These are phyloP conservation scores for Apocrypta bakeri DNA, from an alignment of 1,140 invertebrate genomes.

Conservation along the genomic window DNA sequence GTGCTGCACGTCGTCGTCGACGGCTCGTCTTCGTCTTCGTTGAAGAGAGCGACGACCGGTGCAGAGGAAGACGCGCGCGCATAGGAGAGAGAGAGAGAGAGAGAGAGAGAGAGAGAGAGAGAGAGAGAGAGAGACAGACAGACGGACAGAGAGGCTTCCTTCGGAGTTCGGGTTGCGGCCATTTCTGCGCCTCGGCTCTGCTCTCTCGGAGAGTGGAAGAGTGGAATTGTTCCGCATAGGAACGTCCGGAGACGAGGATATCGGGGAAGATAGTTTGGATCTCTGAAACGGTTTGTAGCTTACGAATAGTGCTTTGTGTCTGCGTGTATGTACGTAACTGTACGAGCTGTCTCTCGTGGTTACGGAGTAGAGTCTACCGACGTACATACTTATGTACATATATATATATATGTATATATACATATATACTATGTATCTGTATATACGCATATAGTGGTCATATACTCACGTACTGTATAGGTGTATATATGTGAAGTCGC, in stretches of 20 bases:
- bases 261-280: background rate
- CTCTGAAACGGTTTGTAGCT: background rate
- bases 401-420: background rate
- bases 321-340: background rate
- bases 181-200: constrained; percentile 37
- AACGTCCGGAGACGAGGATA: background rate
- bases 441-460: background rate
- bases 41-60: constrained; percentile 22
- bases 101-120: background rate
- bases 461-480: constrained; percentile 62
- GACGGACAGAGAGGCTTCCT: background rate
- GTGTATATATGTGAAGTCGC: constrained; percentile 1
- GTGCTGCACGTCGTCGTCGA: background rate
- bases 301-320: background rate
- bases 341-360: background rate
- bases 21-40: background rate
- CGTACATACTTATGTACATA: background rate
- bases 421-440: no score
- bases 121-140: constrained; percentile 7
- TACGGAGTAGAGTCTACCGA: background rate
- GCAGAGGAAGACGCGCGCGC: constrained; percentile 15
- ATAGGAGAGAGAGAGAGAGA: background rate
- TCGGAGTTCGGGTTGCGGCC: constrained; percentile 37
- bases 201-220: background rate
- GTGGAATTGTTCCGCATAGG: background rate